phyloP scores from a whole-genome alignment of 2,888 invertebrate species.

The Troides aeacus region DNA sequence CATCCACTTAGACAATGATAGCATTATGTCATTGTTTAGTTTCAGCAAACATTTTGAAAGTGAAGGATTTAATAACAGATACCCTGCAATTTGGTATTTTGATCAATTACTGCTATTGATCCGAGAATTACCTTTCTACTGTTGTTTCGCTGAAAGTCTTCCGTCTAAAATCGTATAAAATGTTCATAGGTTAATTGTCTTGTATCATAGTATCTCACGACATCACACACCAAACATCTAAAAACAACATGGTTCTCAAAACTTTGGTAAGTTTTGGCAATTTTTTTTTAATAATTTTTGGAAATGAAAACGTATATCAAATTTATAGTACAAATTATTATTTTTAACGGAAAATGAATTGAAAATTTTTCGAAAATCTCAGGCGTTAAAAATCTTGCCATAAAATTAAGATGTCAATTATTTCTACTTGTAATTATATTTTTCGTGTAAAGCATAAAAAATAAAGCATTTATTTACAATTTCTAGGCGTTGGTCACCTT shows the following conservation, averaged over 20 bases:
- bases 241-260: slow-evolving; percentile 50
- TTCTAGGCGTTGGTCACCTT: slow-evolving; percentile 41
- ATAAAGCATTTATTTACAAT: slow-evolving; percentile 1
- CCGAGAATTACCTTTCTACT: slow-evolving; percentile 61
- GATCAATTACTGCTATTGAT: slow-evolving; percentile 39
- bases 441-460: neutral
- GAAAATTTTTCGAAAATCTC: too few species aligned
- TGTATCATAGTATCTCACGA: slow-evolving; percentile 48
- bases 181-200: slow-evolving; percentile 35
- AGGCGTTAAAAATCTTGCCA: neutral
- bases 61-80: slow-evolving; percentile 24
- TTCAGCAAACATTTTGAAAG: slow-evolving; percentile 26
- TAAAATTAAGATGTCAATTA: neutral
- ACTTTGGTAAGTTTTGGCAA: slow-evolving; percentile 51
- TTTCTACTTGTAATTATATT: neutral
- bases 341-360: too few species aligned
- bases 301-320: neutral
- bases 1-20: slow-evolving; percentile 1
- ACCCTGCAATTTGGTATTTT: slow-evolving; percentile 24
- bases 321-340: neutral
- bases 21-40: slow-evolving; percentile 14
- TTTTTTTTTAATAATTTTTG: neutral
- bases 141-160: slow-evolving; percentile 45
- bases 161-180: slow-evolving; percentile 69
- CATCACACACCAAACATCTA: slow-evolving; percentile 39